Evolutionary conservation across 2,113 vertebrate genomes (phyloP).

Genomic region (Neodon shergylaensis): DNA sequence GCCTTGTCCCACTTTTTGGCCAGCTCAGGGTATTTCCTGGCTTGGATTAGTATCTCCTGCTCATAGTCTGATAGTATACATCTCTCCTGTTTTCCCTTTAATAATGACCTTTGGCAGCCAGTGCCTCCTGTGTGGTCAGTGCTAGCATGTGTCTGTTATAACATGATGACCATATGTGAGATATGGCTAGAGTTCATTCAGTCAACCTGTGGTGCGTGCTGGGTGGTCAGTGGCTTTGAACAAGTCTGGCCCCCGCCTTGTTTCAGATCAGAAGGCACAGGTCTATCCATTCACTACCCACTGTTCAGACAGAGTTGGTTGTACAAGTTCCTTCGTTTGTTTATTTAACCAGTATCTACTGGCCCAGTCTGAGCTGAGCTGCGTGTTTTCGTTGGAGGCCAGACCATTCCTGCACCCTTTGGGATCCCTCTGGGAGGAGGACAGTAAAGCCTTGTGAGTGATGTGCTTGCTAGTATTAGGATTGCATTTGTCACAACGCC

Average conservation of each 20-base stretch:
- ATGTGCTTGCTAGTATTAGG: accelerated
- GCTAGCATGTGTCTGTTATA: neutral
- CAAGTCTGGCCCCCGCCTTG: neutral
- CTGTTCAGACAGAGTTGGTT: neutral
- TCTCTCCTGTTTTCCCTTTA: neutral
- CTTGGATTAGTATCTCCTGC: neutral
- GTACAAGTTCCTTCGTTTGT: neutral
- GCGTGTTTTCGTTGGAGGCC: neutral
- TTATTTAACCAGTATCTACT: neutral
- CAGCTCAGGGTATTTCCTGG: conserved; percentile 11
- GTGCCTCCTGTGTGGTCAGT: neutral
- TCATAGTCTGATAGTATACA: neutral
- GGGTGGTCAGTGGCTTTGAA: neutral
- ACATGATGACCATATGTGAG: accelerated
- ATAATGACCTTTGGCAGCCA: neutral
- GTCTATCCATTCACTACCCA: neutral
- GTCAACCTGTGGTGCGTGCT: neutral
- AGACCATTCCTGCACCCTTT: neutral
- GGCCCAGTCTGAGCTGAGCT: neutral
- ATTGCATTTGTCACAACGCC: neutral
- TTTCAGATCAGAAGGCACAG: conserved; percentile 9
- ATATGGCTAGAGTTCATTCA: neutral
- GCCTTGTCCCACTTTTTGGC: neutral
- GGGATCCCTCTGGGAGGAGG: neutral
- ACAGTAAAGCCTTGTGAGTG: neutral